Evolutionary conservation across 92 coral and sea anemone genomes (phyloP).

Genomic region (Muricea muricata): DNA sequence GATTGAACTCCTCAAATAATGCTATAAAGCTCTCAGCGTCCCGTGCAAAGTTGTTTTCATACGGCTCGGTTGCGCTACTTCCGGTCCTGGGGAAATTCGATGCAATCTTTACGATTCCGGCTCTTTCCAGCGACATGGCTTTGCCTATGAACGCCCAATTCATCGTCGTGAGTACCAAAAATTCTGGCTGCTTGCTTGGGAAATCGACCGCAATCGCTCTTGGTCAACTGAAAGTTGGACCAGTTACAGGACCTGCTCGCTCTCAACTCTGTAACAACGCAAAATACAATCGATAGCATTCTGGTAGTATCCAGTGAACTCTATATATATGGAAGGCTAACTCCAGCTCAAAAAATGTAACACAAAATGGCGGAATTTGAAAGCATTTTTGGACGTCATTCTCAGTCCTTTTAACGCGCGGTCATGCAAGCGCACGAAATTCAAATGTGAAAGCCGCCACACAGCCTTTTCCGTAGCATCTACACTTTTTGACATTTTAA

Average conservation of each 20-base stretch:
- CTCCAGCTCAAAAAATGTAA: too few species aligned
- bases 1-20: neutral
- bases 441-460: too few species aligned
- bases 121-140: neutral
- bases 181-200: neutral
- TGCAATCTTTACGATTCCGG: neutral
- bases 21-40: neutral
- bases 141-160: neutral
- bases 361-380: too few species aligned
- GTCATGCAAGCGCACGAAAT: too few species aligned
- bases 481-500: too few species aligned
- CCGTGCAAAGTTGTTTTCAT: slow-evolving; percentile 4
- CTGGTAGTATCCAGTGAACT: too few species aligned
- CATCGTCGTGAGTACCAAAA: neutral
- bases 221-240: neutral
- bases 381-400: too few species aligned
- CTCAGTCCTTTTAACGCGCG: too few species aligned
- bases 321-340: too few species aligned
- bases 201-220: neutral
- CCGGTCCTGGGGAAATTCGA: neutral
- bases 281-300: neutral
- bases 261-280: too few species aligned
- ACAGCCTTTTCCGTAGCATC: too few species aligned
- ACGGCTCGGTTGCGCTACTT: neutral
- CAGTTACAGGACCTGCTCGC: neutral